A percentile compares a stretch with the other conserved stretches of the same genome.
Evolutionary conservation across 2,888 invertebrate species (phyloP).

Genomic region (Cryptosula pallasiana): DNA sequence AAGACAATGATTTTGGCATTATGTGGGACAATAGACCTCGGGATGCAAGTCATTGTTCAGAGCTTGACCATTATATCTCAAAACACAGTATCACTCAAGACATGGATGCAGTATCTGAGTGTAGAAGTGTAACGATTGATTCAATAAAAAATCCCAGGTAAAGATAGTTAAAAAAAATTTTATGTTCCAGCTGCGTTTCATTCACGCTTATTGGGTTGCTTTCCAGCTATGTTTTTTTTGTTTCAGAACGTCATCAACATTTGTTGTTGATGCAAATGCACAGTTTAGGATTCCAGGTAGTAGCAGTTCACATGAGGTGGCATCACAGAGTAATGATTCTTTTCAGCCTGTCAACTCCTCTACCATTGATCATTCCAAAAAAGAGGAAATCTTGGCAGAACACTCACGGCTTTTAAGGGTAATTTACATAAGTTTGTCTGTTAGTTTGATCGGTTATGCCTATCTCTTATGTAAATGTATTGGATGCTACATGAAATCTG

Average conservation of each 20-base stretch:
- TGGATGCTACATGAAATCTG: no score
- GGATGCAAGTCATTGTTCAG: neutral
- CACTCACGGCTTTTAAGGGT: neutral
- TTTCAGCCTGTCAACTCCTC: neutral
- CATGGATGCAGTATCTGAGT: neutral
- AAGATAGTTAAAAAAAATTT: no score
- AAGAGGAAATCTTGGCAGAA: neutral
- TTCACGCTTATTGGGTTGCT: no score
- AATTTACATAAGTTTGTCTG: no score
- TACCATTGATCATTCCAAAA: neutral
- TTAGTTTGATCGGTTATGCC: no score
- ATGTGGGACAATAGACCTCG: neutral
- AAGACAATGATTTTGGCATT: neutral
- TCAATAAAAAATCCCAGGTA: neutral
- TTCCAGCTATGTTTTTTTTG: no score
- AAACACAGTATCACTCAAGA: neutral
- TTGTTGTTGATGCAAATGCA: neutral
- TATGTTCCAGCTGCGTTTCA: no score
- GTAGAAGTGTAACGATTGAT: constrained; percentile 12
- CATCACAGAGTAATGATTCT: neutral
- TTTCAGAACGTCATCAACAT: neutral
- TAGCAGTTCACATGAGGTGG: neutral
- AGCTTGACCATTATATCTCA: neutral
- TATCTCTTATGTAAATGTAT: no score
- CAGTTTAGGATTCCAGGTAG: neutral